Evolutionary conservation across 2,113 vertebrate genomes (phyloP).

Genomic region (Rhinogobius similis): DNA sequence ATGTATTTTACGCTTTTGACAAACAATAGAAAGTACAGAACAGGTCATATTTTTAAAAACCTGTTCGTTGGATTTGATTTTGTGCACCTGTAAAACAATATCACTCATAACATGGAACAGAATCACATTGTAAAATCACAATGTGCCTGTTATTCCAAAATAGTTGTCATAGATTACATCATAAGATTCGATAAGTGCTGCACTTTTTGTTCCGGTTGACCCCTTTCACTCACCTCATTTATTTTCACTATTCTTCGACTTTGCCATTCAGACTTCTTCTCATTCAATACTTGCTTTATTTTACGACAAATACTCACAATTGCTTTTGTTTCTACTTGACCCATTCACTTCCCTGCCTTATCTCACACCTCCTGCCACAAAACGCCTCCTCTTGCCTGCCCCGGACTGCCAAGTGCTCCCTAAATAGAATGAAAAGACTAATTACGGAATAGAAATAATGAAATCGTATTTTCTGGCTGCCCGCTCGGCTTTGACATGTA

Average conservation of each 20-base stretch:
- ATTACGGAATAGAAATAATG: conserved; percentile 28
- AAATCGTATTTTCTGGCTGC: conserved; percentile 51
- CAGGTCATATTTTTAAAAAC: too few relatives aligned
- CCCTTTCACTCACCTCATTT: not conserved
- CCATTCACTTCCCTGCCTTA: not conserved
- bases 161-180: not conserved
- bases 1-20: too few relatives aligned
- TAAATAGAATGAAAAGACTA: conserved; percentile 28
- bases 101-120: too few relatives aligned
- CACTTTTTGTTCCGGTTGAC: not conserved
- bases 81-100: too few relatives aligned
- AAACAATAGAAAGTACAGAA: too few relatives aligned
- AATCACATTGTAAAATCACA: too few relatives aligned
- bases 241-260: not conserved
- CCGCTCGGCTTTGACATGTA: conserved; percentile 62
- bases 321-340: not conserved
- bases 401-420: conserved; percentile 15
- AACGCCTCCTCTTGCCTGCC: conserved; percentile 1
- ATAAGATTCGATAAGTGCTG: not conserved
- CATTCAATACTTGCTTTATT: not conserved
- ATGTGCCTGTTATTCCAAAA: too few relatives aligned
- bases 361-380: not conserved
- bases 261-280: not conserved
- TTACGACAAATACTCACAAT: not conserved
- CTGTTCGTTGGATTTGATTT: too few relatives aligned